Evolutionary conservation across 2,797 vertebrate genomes (phyloP).

Genomic region (Hippopotamyrus pictus): DNA sequence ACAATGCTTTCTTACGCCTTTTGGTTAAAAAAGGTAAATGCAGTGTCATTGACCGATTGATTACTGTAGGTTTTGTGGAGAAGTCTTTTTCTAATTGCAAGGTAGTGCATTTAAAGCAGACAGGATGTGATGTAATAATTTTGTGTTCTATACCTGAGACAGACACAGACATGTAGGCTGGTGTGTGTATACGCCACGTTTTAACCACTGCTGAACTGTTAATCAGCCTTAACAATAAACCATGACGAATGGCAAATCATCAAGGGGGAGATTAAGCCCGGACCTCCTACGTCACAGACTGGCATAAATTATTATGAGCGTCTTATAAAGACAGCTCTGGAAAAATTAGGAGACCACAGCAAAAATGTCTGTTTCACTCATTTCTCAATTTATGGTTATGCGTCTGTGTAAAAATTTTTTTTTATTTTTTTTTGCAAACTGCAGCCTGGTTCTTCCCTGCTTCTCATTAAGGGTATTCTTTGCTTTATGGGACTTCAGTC

Average conservation of each 20-base stretch:
- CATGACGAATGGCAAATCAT: neutral
- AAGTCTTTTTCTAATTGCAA: neutral
- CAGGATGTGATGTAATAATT: neutral
- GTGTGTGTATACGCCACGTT: neutral
- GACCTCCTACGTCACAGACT: neutral
- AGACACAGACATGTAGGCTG: neutral
- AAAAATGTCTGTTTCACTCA: neutral
- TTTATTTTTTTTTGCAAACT: neutral
- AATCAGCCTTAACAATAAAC: constrained; percentile 2
- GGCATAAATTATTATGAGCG: neutral
- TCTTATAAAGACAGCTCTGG: neutral
- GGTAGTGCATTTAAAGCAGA: neutral
- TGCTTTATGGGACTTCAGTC: neutral
- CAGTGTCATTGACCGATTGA: neutral
- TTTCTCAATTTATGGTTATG: neutral
- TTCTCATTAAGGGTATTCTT: neutral
- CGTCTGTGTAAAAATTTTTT: neutral
- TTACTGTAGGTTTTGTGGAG: neutral
- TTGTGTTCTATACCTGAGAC: neutral
- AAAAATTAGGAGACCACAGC: neutral
- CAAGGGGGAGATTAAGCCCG: constrained; percentile 40
- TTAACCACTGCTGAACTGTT: neutral
- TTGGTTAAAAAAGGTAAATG: neutral
- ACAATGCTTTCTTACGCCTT: neutral
- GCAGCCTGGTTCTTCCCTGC: neutral